A percentile compares a stretch with the other conserved stretches of the same genome.
phyloP scores from a whole-genome alignment of 2,113 vertebrate genomes.

The Oxyura jamaicensis region DNA sequence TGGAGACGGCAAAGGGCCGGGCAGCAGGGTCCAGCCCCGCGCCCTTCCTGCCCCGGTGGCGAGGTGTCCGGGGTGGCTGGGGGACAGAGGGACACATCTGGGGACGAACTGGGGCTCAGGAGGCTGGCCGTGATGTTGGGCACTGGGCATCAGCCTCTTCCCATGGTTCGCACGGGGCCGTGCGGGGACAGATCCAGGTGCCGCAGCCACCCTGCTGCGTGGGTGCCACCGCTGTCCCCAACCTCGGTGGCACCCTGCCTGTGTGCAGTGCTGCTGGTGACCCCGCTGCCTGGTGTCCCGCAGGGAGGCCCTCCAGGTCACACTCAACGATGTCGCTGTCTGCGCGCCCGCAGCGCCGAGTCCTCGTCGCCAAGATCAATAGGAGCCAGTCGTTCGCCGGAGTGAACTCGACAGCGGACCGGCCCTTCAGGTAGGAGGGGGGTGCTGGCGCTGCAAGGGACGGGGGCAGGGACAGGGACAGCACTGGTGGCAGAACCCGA shows the following conservation, averaged over 20 bases:
- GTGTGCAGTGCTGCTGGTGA: not conserved
- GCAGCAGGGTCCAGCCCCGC: not conserved
- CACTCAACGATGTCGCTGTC: slow-evolving; percentile 96
- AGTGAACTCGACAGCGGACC: slow-evolving; percentile 88
- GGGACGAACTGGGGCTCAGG: not conserved
- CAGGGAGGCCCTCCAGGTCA: slow-evolving; percentile 91
- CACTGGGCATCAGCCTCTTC: not conserved
- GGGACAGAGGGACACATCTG: not conserved
- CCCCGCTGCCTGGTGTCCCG: not conserved
- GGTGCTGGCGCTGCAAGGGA: fast-evolving
- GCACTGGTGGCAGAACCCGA: not conserved
- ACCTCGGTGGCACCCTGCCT: not conserved
- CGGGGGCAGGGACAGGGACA: not conserved
- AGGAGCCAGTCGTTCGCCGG: slow-evolving; percentile 97
- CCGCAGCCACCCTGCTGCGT: fast-evolving
- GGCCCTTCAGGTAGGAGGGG: slow-evolving; percentile 83
- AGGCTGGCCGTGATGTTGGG: not conserved
- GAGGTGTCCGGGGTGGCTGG: not conserved
- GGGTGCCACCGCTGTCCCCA: fast-evolving
- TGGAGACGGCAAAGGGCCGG: not conserved
- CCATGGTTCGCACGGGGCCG: not conserved
- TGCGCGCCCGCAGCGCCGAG: slow-evolving; percentile 86
- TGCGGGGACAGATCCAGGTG: not conserved
- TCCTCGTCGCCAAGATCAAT: slow-evolving; percentile 87
- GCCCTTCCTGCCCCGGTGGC: not conserved